Base-by-base conservation (phyloP, 2,113 vertebrate species). In the Oncorhynchus clarkii region DNA sequence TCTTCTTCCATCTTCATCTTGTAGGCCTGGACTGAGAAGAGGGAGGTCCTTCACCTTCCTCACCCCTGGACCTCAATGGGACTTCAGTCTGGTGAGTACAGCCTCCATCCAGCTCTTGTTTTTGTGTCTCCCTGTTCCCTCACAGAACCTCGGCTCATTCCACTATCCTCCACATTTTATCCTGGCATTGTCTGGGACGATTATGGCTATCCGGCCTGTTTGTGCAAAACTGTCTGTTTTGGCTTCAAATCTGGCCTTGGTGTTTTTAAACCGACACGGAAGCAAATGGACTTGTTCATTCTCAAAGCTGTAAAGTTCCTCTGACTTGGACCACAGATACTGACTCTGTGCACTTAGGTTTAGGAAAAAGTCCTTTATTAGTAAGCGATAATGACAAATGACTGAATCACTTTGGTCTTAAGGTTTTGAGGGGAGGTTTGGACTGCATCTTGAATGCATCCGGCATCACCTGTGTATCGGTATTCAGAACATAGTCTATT, bases 1-100 rank as follows among this genome's bases (percentile, higher is more conserved):
- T 27, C 14, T 54, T 78, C 5, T 16, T 64, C 13, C 14, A 13
- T 81, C 49, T 22, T 76, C 5, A 1, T 69, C 48, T 85, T 64
- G 0, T 84, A 98, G 97, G 87, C 94, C 95, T 60, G 81, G 92
- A 3, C 90, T 97, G 80, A 93, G 90, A 78, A 89, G 96, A 89
- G 94, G 95, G 88, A 95, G 91, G 81, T 98, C 96, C 26, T 97
- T 97, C 88, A 94, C 90, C 0, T 96, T 97, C 84, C 90, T 96
- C 72, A 96, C 95, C 59, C 94, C 95, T 0, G 93, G 94, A 39
- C 80, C 95, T 0, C 94, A 95, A 3, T 98, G 97, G 96, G 95
- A 96, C 80, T 95, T 97, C 82, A 95, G 91, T 70, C 80, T 99
- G 95, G 96, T 98, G 85, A 95, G 96, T 22, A 65, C 39, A 70